Conservation (phyloP, 2,888 invertebrate species). For the Unio delphinus region DNA sequence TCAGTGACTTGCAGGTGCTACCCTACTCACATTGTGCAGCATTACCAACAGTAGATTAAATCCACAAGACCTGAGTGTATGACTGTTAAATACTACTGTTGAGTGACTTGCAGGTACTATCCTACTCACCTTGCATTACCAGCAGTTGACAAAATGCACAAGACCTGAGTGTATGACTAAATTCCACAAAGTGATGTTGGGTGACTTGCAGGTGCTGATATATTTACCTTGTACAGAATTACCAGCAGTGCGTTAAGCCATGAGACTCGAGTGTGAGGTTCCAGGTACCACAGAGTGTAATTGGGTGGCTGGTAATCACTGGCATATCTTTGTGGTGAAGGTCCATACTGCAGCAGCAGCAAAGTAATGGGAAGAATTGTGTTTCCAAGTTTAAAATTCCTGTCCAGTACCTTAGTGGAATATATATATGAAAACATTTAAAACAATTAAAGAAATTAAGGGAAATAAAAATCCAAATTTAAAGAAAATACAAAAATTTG, state of each 20-base stretch:
- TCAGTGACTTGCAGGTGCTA: too few species aligned
- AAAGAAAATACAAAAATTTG: too few species aligned
- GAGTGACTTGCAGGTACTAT: too few species aligned
- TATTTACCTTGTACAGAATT: constrained; percentile 90
- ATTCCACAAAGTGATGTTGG: neutral
- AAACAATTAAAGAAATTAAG: neutral
- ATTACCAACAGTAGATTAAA: too few species aligned
- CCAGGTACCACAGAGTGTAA: constrained; percentile 90
- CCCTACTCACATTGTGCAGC: too few species aligned
- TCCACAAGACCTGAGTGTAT: too few species aligned
- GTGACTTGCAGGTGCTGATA: neutral
- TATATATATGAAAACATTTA: neutral
- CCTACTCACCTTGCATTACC: too few species aligned
- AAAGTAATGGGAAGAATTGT: constrained; percentile 89
- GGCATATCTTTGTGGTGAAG: constrained; percentile 81
- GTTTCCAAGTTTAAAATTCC: constrained; percentile 94
- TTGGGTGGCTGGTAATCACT: constrained; percentile 78
- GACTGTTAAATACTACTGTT: too few species aligned
- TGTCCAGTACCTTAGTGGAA: constrained; percentile 81
- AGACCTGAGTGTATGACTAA: too few species aligned
- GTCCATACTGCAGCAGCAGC: constrained; percentile 84
- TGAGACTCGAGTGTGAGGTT: constrained; percentile 87
- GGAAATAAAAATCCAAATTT: too few species aligned
- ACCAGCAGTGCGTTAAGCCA: constrained; percentile 96
- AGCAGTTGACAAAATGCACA: too few species aligned